phyloP scores from a whole-genome alignment of 2,797 vertebrate genomes.

The Microhierax caerulescens region DNA sequence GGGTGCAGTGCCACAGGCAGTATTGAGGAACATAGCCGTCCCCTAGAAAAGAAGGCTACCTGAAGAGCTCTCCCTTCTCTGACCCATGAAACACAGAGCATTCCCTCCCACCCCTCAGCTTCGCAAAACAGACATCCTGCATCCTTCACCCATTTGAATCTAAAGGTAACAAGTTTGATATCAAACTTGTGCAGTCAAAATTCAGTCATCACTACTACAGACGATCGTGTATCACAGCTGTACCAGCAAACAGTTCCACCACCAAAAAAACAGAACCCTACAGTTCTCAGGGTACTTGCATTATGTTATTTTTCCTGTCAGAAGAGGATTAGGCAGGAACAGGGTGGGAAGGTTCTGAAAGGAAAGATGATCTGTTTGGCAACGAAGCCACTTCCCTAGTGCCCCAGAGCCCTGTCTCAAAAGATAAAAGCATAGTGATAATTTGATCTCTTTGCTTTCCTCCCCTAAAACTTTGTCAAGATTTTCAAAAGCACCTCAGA shows the following conservation, averaged over 20 bases:
- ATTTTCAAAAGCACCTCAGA: not conserved
- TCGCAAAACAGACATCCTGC: not conserved
- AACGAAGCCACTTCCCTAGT: not conserved
- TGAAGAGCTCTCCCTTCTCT: not conserved
- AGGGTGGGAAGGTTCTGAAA: not conserved
- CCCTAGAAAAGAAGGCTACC: not conserved
- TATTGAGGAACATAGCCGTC: not conserved
- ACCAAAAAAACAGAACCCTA: not conserved
- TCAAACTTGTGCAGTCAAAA: not conserved
- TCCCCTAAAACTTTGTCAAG: not conserved
- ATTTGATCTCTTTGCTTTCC: not conserved
- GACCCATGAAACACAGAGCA: not conserved
- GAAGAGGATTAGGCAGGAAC: not conserved
- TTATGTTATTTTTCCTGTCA: not conserved
- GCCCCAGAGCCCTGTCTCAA: not conserved
- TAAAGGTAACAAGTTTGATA: not conserved
- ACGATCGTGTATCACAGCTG: accelerated
- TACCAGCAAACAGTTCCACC: not conserved
- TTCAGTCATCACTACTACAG: not conserved
- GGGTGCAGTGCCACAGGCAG: not conserved
- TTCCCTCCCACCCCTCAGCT: not conserved
- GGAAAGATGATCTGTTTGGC: not conserved
- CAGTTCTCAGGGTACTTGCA: not conserved
- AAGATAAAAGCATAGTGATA: not conserved
- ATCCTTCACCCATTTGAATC: not conserved